Conservation (phyloP, 2,113 vertebrate species). For the Psephotus haematonotus region DNA sequence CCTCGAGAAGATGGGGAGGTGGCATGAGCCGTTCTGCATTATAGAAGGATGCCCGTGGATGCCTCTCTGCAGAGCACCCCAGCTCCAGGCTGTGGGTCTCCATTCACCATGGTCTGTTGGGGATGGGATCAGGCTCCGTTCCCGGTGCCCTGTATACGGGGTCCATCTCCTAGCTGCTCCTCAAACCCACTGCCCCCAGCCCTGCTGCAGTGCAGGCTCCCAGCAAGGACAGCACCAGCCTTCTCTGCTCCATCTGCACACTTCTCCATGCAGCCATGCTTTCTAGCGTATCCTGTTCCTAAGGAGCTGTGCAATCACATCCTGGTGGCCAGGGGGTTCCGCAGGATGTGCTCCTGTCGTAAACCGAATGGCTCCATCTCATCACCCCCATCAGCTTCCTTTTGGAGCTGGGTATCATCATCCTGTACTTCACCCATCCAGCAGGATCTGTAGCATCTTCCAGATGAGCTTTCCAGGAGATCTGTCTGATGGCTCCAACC, state of each 20-base stretch:
- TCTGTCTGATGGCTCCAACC: background rate
- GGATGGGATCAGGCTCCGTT: background rate
- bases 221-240: background rate
- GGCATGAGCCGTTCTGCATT: background rate
- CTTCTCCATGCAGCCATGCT: background rate
- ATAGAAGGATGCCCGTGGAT: background rate
- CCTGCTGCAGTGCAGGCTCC: background rate
- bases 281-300: background rate
- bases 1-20: background rate
- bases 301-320: background rate
- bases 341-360: background rate
- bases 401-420: accelerated
- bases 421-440: accelerated
- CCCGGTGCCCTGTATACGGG: background rate
- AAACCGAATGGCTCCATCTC: background rate
- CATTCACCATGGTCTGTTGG: background rate
- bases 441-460: background rate
- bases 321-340: background rate
- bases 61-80: background rate
- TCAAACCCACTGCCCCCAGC: background rate
- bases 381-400: background rate
- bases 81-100: background rate
- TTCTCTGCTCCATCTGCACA: background rate
- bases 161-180: slow-evolving; percentile 55
- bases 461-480: background rate